Evolutionary conservation across 1,140 invertebrate genomes (phyloP), one percentile per base, ranked within the genome.

Genomic region (Scaptomyza graminum): DNA sequence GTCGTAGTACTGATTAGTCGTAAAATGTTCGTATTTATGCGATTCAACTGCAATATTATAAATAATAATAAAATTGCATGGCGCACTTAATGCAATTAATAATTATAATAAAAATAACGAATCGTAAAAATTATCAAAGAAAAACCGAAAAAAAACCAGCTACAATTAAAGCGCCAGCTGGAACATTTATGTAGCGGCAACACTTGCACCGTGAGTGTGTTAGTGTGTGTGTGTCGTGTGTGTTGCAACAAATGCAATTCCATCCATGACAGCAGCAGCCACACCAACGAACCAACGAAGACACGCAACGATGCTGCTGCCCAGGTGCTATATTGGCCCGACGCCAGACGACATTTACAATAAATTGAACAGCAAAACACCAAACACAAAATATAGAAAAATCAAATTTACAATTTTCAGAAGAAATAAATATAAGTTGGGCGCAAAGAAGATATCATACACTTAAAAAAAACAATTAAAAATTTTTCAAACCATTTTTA

Each of bases 21-120:
- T 39, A 44, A 46, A 64, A 74, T 77, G 69, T 67, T 62, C 72
- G 37, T 54, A 49, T 39, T 43, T 52, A 54, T 79, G 56, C 50
- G 60, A 13, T 22, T 2, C 39, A 50, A 49, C 43, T 54, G 16
- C 39, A 67, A 64, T 54, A 64, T 79, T 41, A 76, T 72, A 55
- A 73, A 69, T 78, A 82, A 78, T 78, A 82, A 78, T 76, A 71
- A 73, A 87, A 76, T 70, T 68, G 75, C 60, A 73, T 76, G 82
- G 64, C 79, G 68, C 71, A 87, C 78, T 87, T 65, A 65, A 85
- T 87, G 85, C 47, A 66, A 66, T 66, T 56, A 39, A n/a, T 50
- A 61, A 50, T n/a, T 8, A 28, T 11, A 56, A 5, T 31, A 31
- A 56, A 43, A 41, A 22, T n/a, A 64, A 47, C 18, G 2, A 31